Conservation (phyloP, 2,113 vertebrate genomes). For the Capreolus pygargus region DNA sequence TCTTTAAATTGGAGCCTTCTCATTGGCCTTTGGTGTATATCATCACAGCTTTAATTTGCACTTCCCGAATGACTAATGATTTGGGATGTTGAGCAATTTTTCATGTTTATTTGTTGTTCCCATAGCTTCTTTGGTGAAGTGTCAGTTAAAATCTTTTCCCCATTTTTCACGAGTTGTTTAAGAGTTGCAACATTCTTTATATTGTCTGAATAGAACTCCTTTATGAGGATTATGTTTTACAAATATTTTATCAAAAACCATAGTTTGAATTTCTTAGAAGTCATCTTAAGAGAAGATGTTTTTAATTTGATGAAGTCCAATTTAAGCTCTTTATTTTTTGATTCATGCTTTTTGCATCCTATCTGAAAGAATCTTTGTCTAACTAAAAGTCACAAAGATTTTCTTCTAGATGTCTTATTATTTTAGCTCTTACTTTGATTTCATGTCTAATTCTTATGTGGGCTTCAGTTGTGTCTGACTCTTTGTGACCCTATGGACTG, state of each 20-base stretch:
- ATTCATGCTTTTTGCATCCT: not conserved
- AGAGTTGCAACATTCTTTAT: not conserved
- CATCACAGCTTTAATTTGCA: not conserved
- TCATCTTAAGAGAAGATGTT: not conserved
- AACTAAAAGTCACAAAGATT: not conserved
- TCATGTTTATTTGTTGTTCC: not conserved
- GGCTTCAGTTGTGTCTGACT: not conserved
- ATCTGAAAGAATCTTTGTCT: not conserved
- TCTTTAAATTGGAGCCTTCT: not conserved
- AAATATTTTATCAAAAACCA: constrained; percentile 8
- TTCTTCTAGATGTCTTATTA: not conserved
- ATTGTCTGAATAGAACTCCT: not conserved
- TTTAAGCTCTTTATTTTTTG: not conserved
- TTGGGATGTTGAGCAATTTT: not conserved
- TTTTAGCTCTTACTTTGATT: not conserved
- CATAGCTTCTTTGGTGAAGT: not conserved
- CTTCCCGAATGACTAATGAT: not conserved
- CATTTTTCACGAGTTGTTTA: not conserved
- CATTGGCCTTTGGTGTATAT: not conserved
- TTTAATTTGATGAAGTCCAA: not conserved
- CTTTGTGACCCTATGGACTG: not conserved
- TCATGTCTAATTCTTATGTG: not conserved
- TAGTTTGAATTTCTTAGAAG: not conserved
- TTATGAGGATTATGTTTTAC: not conserved
- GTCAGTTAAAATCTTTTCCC: not conserved